Base-by-base conservation (phyloP, 2,888 invertebrate genomes). In the Sesia apiformis region DNA sequence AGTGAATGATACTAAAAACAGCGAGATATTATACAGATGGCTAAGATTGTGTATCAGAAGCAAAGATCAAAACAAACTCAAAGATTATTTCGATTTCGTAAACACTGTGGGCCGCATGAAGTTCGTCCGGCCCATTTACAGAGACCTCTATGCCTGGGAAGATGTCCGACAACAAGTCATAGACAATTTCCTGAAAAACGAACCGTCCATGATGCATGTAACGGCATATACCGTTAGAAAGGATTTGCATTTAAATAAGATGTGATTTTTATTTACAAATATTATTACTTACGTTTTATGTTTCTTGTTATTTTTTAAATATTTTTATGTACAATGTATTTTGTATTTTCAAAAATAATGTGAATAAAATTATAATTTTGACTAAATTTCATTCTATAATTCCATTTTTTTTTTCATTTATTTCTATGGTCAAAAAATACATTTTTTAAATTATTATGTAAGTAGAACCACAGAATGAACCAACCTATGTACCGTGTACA, bases 31-130 rank as follows among this genome's bases (percentile, higher is more conserved):
- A 64, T 93, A 86, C 80, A 93, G 95, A 53, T 96, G 97, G 94
- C 78, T 96, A 52, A 91, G 96, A 56, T 77, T 97, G 56, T 93
- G 95, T 61, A 85, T 97, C n/a, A 93, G 92, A 72, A 93, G 94
- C 6, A 91, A 90, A 55, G 94, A 96, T 90, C 81, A 91, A 39
- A 86, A 91, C 0, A 93, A 92, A 67, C 82, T 98, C 42, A 82
- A 90, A 1, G 90, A 91, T 8, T 94, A 94, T 1, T 85, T 98
- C 55, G 76, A 91, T 38, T 97, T 98, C 88, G 92, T 96, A 5
- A 96, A 95, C 63, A 91, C 92, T 23, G 94, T 96, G 71, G 98
- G 98, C 42, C 92, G 98, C 55, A 96, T 98, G 95, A 98, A 98
- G 79, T 98, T 93, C 82, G 94, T 96, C 3, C 91, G 96, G 41